Conservation (phyloP, 23 tunicate genomes). For the Clavelina lepadiformis region DNA sequence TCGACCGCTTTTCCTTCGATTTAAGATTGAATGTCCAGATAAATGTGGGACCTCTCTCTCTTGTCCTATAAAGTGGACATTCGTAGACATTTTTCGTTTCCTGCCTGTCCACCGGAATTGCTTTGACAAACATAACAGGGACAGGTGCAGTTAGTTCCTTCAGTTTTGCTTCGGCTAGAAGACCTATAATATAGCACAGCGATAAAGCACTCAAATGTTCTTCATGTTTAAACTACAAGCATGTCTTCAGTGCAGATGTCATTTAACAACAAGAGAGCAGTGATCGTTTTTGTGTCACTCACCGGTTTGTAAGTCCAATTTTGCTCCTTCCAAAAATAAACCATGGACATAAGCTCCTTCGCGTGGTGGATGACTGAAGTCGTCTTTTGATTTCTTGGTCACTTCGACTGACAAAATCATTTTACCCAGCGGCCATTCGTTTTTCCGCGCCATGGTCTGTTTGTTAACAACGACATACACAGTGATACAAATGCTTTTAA, state of each 20-base stretch:
- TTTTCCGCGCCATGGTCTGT: conserved; percentile 86
- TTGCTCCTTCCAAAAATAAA: conserved; percentile 75
- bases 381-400: conserved; percentile 87
- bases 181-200: conserved; percentile 47
- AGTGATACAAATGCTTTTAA: too few species aligned
- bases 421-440: conserved; percentile 89
- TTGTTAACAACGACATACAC: conserved; percentile 1
- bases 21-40: conserved; percentile 94
- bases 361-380: conserved; percentile 77
- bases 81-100: conserved; percentile 89
- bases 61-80: conserved; percentile 89
- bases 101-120: conserved; percentile 80
- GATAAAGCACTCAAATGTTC: too few species aligned
- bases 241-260: not conserved
- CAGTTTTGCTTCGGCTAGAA: conserved; percentile 73
- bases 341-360: conserved; percentile 95
- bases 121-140: conserved; percentile 88
- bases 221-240: not conserved
- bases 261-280: not conserved
- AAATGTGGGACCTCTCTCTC: conserved; percentile 85
- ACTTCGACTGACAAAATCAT: conserved; percentile 84
- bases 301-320: conserved; percentile 89
- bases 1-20: conserved; percentile 68
- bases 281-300: not conserved
- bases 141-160: conserved; percentile 94